Base-by-base conservation (phyloP, 2,888 invertebrate genomes). In the Myopa tessellatipennis region DNA sequence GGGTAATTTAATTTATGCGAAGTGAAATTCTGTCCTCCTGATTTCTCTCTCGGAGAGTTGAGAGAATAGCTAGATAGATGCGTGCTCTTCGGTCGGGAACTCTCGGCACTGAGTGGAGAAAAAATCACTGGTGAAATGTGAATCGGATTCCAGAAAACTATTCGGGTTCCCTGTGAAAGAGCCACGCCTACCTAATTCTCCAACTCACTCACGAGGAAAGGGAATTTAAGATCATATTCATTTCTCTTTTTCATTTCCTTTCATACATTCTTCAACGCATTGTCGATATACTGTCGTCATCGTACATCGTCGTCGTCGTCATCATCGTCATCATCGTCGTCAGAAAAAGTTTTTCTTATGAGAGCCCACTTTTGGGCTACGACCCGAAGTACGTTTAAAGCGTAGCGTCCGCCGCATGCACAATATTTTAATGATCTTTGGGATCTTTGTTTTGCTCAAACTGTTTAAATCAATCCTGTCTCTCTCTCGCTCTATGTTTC, bases 1-100 rank as follows among this genome's bases (percentile, higher is more conserved):
- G 96, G 96, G 97, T 97, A 93, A 91, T 85, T 80, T 97, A 93
- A 91, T 85, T 80, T 80, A 74, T 79, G 78, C 72, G 26, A 77
- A 65, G 76, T 45, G 12, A 26, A 16, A 7, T 50, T 40, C 8
- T 18, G 8, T 45, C 45, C 45, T 45, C 45, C 10, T 45, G 7
- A 45, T 8, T 1, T 10, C 45, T 10, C 10, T 45, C 45, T 45
- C 10, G 10, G 10, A 45, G 45, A 45, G 7, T 45, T 45, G 45
- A 45, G 6, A 45, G 45, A 45, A 45, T 45, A 45, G 45, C 10
- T 8, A 45, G 45, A 8, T 45, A 45, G 45, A 3, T 45, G 6
- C 45, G 45, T 45, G 10, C 45, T 45, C 45, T 45, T 45, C 45
- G 1, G 45, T 45, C 45, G 14, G 61, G 61, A 34, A 61, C 26